phyloP scores from a whole-genome alignment of 1,140 invertebrate species.

The Drosophila littoralis region DNA sequence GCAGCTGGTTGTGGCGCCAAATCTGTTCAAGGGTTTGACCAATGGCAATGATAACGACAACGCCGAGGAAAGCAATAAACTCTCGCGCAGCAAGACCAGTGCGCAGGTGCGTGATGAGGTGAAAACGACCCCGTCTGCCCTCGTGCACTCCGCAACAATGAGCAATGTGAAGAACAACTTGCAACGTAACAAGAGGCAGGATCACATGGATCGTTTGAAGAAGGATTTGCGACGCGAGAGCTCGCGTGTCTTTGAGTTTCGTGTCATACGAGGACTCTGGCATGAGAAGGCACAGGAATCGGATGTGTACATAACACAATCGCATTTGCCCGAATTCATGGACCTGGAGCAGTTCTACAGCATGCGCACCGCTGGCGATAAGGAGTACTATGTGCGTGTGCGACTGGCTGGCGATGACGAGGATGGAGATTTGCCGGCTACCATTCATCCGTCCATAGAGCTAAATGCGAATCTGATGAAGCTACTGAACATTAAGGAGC shows the following conservation, averaged over 20 bases:
- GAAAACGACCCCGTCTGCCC: conserved; percentile 8
- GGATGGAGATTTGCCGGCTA: conserved; percentile 52
- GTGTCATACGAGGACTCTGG: conserved; percentile 74
- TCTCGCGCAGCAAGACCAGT: conserved; percentile 67
- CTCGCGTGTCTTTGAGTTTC: conserved; percentile 71
- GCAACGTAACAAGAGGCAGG: conserved; percentile 68
- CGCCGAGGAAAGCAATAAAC: conserved; percentile 33
- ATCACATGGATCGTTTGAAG: conserved; percentile 76
- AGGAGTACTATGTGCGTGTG: conserved; percentile 81
- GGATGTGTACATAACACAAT: conserved; percentile 72
- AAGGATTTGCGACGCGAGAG: conserved; percentile 73
- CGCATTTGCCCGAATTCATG: conserved; percentile 76
- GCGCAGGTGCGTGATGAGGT: conserved; percentile 59
- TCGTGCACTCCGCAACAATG: conserved; percentile 67
- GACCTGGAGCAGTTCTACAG: conserved; percentile 74
- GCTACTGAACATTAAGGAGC: conserved; percentile 72
- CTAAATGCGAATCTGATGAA: conserved; percentile 81
- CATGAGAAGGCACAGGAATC: conserved; percentile 75
- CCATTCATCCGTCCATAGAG: conserved; percentile 77
- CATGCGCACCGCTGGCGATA: conserved; percentile 66
- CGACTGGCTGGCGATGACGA: conserved; percentile 52
- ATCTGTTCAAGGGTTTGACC: conserved; percentile 67
- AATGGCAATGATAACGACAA: conserved; percentile 52
- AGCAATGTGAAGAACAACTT: conserved; percentile 61
- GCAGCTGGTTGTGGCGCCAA: conserved; percentile 77